A percentile compares a stretch with the other conserved stretches of the same genome.
Evolutionary conservation across 1,140 invertebrate genomes (phyloP).

Genomic region (Drosophila neocordata): DNA sequence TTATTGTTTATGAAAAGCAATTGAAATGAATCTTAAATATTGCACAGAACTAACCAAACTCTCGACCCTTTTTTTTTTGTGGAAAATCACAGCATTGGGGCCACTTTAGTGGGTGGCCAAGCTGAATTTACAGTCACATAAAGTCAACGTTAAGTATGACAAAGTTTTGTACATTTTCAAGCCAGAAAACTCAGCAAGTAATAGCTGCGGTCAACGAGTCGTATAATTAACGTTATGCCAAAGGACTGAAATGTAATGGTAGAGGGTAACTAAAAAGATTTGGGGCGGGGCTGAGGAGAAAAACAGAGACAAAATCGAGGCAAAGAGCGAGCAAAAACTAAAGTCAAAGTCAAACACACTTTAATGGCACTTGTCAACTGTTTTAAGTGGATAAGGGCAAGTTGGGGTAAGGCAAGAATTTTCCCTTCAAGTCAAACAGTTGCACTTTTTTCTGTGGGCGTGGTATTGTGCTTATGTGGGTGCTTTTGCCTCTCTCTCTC

Average conservation of each 20-base stretch:
- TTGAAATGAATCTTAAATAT: slow-evolving; percentile 25
- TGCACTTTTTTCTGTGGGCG: slow-evolving; percentile 67
- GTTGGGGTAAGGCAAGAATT: slow-evolving; percentile 8
- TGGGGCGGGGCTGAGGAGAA: background rate
- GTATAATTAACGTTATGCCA: slow-evolving; percentile 72
- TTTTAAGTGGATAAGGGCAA: slow-evolving; percentile 11
- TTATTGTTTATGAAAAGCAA: slow-evolving; percentile 7
- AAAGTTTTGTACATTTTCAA: slow-evolving; percentile 74
- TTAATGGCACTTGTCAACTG: slow-evolving; percentile 18
- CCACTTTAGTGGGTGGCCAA: background rate
- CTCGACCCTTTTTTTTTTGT: background rate
- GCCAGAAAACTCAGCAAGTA: slow-evolving; percentile 52
- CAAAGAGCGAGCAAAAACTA: slow-evolving; percentile 44
- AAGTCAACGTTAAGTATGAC: slow-evolving; percentile 49
- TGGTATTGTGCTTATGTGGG: slow-evolving; percentile 5
- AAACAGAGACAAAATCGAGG: background rate
- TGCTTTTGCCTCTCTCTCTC: background rate
- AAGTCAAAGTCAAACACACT: slow-evolving; percentile 72
- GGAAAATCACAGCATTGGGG: background rate
- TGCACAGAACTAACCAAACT: no score
- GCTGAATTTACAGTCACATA: slow-evolving; percentile 5
- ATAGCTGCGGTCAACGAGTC: slow-evolving; percentile 76
- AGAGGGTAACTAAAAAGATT: no score
- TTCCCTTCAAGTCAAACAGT: slow-evolving; percentile 47
- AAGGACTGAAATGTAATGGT: slow-evolving; percentile 25